Evolutionary conservation across 2,113 vertebrate genomes (phyloP).

Genomic region (Siphamia tubifer): DNA sequence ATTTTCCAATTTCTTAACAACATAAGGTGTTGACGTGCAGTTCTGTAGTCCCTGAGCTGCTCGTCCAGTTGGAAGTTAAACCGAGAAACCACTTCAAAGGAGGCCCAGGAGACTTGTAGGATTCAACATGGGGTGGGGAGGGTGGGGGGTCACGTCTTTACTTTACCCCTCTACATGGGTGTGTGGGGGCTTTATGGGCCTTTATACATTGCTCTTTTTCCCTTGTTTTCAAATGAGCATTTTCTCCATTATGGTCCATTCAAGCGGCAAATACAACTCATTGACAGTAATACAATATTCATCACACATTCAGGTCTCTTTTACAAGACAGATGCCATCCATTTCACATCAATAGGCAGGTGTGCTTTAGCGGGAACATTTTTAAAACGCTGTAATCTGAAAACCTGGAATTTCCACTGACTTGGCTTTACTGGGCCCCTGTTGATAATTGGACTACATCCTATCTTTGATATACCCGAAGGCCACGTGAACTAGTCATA

Average conservation of each 20-base stretch:
- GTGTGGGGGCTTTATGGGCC: not conserved
- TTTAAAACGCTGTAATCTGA: conserved; percentile 52
- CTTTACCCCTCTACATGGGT: conserved; percentile 9
- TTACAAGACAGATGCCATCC: conserved; percentile 65
- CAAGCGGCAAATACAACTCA: conserved; percentile 59
- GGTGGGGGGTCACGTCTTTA: not conserved
- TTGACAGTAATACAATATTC: conserved; percentile 68
- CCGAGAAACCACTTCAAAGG: conserved; percentile 31
- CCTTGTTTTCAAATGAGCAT: conserved; percentile 36
- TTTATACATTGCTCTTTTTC: conserved; percentile 6
- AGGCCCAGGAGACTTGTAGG: conserved; percentile 12
- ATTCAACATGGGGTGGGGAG: conserved; percentile 11
- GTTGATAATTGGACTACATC: conserved; percentile 44
- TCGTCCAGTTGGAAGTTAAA: conserved; percentile 6
- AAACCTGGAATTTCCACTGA: conserved; percentile 50
- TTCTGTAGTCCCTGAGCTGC: conserved; percentile 11
- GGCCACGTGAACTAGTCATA: conserved; percentile 46
- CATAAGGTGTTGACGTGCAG: not conserved
- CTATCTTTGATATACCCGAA: conserved; percentile 40
- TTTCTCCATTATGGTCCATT: conserved; percentile 60
- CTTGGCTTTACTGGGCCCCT: conserved; percentile 56
- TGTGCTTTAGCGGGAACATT: conserved; percentile 24
- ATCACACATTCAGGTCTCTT: conserved; percentile 59
- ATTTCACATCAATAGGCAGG: conserved; percentile 31
- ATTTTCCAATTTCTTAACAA: not conserved